Conservation (phyloP, 2,113 vertebrate genomes). For the Pterocles gutturalis region DNA sequence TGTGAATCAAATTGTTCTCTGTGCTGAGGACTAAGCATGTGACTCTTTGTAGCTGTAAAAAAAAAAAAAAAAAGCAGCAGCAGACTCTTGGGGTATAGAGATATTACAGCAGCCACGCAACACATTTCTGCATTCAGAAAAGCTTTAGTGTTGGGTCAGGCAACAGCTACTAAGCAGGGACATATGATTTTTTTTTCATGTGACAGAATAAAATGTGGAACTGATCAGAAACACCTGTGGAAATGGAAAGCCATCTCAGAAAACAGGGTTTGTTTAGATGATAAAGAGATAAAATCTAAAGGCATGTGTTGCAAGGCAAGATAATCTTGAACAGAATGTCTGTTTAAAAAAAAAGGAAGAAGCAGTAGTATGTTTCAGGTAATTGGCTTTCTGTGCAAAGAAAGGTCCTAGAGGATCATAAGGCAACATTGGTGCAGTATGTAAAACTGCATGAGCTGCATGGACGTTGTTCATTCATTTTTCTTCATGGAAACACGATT, state of each 20-base stretch:
- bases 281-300: conserved; percentile 54
- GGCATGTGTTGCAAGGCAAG: conserved; percentile 20
- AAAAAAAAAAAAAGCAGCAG: conserved; percentile 7
- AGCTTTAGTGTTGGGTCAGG: conserved; percentile 27
- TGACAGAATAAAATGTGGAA: conserved; percentile 43
- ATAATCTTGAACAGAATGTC: conserved; percentile 12
- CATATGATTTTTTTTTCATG: conserved; percentile 2
- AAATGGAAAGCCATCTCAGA: conserved; percentile 37
- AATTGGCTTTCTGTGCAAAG: conserved; percentile 3
- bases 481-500: neutral
- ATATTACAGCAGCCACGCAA: conserved; percentile 51
- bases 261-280: conserved; percentile 17
- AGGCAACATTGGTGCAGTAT: conserved; percentile 79
- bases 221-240: conserved; percentile 54
- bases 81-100: conserved; percentile 44
- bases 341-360: neutral
- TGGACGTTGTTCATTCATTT: neutral
- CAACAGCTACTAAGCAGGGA: conserved; percentile 33
- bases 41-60: conserved; percentile 2
- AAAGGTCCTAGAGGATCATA: conserved; percentile 83
- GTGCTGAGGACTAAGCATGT: conserved; percentile 28
- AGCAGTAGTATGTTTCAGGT: neutral
- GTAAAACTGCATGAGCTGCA: neutral
- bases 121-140: conserved; percentile 37
- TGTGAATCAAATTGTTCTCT: neutral